Conservation (phyloP, 2,888 invertebrate species). For the Diaphora mendica region DNA sequence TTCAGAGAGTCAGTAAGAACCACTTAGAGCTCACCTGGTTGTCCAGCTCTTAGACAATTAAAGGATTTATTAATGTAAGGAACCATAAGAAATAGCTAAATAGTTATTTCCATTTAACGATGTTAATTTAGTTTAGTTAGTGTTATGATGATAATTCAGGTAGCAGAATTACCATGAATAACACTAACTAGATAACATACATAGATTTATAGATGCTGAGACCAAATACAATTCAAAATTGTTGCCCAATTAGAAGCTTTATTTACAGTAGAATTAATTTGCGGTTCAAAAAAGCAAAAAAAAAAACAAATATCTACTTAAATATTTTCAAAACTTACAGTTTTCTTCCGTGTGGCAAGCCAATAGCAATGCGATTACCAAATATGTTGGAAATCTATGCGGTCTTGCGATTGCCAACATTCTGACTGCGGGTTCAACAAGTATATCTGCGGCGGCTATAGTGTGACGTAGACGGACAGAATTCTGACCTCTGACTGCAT, state of each 20-base stretch:
- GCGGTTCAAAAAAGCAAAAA: too few relatives aligned
- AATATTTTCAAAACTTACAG: constrained; percentile 59
- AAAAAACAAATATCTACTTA: too few relatives aligned
- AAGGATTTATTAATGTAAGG: too few relatives aligned
- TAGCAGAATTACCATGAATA: too few relatives aligned
- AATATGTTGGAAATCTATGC: constrained; percentile 63
- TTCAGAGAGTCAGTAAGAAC: too few relatives aligned
- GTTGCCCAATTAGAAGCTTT: neutral
- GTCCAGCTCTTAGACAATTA: too few relatives aligned
- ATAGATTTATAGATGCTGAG: neutral
- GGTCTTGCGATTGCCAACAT: constrained; percentile 67
- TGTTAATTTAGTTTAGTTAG: too few relatives aligned
- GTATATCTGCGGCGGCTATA: constrained; percentile 57
- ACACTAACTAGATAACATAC: too few relatives aligned
- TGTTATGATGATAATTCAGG: too few relatives aligned
- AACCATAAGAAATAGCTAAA: neutral
- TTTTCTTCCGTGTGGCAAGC: constrained; percentile 65
- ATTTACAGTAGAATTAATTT: too few relatives aligned
- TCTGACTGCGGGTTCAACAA: constrained; percentile 58
- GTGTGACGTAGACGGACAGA: constrained; percentile 47
- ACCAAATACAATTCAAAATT: neutral
- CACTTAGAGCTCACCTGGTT: too few relatives aligned
- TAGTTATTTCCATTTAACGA: neutral
- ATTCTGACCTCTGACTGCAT: constrained; percentile 47
- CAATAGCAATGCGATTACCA: constrained; percentile 65